phyloP scores from a whole-genome alignment of 92 coral and sea anemone species.

The Nematostella vectensis region DNA sequence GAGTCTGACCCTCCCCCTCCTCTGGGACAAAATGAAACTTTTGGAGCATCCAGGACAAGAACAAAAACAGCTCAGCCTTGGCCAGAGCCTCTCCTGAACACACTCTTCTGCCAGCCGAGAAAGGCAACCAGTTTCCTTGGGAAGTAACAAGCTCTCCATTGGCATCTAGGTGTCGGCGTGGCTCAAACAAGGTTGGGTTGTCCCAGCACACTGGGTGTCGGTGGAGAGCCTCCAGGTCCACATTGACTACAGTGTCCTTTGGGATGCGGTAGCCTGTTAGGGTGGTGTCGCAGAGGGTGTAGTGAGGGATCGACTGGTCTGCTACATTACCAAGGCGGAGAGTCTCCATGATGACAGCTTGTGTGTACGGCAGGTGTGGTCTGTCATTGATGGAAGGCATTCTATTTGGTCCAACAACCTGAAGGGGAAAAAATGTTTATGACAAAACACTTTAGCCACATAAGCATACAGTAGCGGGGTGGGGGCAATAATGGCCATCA shows the following conservation, averaged over 20 bases:
- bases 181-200: slow-evolving; percentile 26
- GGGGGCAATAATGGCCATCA: too few relatives aligned
- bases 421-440: background rate
- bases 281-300: slow-evolving; percentile 25
- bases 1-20: slow-evolving; percentile 30
- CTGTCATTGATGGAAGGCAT: slow-evolving; percentile 28
- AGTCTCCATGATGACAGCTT: slow-evolving; percentile 34
- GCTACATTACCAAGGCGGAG: slow-evolving; percentile 35
- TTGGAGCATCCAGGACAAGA: slow-evolving; percentile 37
- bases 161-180: slow-evolving; percentile 41
- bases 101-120: slow-evolving; percentile 59
- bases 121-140: slow-evolving; percentile 52
- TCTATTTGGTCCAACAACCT: slow-evolving; percentile 29
- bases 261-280: slow-evolving; percentile 43
- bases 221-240: slow-evolving; percentile 13
- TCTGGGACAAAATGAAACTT: slow-evolving; percentile 36
- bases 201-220: slow-evolving; percentile 38
- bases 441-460: too few relatives aligned
- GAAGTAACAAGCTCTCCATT: slow-evolving; percentile 26
- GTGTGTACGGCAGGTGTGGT: slow-evolving; percentile 15
- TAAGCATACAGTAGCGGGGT: too few relatives aligned
- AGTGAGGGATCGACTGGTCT: slow-evolving; percentile 27
- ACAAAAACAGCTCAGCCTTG: slow-evolving; percentile 44
- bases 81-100: slow-evolving; percentile 61
- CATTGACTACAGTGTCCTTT: slow-evolving; percentile 29